A percentile compares a stretch with the other conserved stretches of the same genome.
Evolutionary conservation across 2,888 invertebrate genomes (phyloP).

Genomic region (Ischnus inquisitorius): DNA sequence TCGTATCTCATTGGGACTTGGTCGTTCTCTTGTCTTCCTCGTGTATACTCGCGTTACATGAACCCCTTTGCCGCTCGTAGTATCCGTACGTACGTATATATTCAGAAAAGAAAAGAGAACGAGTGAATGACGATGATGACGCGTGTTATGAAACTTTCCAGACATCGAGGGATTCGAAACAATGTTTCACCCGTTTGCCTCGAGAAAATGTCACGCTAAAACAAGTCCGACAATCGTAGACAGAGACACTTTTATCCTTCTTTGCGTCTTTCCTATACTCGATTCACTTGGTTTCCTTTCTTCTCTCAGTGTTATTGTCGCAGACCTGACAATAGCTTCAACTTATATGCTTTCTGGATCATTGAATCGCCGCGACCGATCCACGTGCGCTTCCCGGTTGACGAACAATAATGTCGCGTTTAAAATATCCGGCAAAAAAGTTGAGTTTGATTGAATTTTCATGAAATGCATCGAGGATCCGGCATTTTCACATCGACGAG

Average conservation of each 20-base stretch:
- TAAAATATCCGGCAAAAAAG: slow-evolving; percentile 17
- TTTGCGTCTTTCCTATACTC: background rate
- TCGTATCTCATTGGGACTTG: slow-evolving; percentile 10
- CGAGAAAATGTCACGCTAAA: background rate
- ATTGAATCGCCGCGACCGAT: background rate
- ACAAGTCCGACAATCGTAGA: background rate
- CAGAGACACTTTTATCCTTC: background rate
- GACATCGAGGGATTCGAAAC: slow-evolving; percentile 3
- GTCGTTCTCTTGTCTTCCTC: background rate
- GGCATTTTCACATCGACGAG: background rate
- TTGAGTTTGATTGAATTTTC: background rate
- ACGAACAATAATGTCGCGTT: background rate
- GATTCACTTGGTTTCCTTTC: background rate
- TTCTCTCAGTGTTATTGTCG: background rate
- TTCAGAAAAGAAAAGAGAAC: background rate
- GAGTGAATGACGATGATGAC: slow-evolving; percentile 19
- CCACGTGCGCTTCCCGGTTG: background rate
- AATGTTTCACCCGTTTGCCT: background rate
- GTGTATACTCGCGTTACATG: slow-evolving; percentile 1
- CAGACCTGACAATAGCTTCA: background rate
- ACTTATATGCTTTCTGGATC: background rate
- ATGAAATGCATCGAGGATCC: background rate
- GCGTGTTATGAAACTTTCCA: slow-evolving; percentile 22
- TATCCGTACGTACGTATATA: background rate
- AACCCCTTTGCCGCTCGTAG: background rate